Conservation (phyloP, 1,140 invertebrate species). For the Condylostylus longicornis region DNA sequence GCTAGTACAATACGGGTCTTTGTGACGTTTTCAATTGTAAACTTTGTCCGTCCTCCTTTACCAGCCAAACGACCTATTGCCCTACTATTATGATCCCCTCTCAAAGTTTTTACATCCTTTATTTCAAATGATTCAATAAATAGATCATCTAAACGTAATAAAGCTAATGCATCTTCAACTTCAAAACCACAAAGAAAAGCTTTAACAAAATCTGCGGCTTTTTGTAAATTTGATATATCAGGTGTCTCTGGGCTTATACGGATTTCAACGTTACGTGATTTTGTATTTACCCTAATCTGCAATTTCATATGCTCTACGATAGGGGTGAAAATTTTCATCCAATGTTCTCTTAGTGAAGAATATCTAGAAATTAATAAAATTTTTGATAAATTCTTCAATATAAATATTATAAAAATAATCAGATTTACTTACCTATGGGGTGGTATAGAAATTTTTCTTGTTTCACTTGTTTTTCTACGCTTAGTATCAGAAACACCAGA, state of each 20-base stretch:
- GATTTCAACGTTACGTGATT: constrained; percentile 51
- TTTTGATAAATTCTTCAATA: constrained; percentile 16
- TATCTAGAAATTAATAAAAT: constrained; percentile 47
- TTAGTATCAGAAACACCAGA: constrained; percentile 32
- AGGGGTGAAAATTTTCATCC: constrained; percentile 94
- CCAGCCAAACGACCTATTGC: constrained; percentile 94
- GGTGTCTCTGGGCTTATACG: constrained; percentile 50
- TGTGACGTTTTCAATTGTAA: constrained; percentile 97
- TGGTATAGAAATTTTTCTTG: constrained; percentile 48
- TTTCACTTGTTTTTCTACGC: constrained; percentile 36
- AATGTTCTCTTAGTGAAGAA: constrained; percentile 87
- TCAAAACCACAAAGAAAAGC: constrained; percentile 96
- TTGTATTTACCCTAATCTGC: constrained; percentile 90
- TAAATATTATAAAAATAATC: not conserved
- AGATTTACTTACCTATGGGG: constrained; percentile 35
- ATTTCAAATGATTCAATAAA: constrained; percentile 97
- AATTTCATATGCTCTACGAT: constrained; percentile 89
- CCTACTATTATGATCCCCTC: constrained; percentile 89
- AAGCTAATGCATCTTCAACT: constrained; percentile 89
- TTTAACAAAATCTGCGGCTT: constrained; percentile 94
- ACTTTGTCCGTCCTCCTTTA: constrained; percentile 93
- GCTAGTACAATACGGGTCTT: constrained; percentile 97
- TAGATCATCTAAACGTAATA: constrained; percentile 89
- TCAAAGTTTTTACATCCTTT: constrained; percentile 89
- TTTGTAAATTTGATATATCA: constrained; percentile 85